Evolutionary conservation across 2,113 vertebrate genomes (phyloP), one percentile per base, ranked within the genome.

Genomic region (Hiodon tergisus): DNA sequence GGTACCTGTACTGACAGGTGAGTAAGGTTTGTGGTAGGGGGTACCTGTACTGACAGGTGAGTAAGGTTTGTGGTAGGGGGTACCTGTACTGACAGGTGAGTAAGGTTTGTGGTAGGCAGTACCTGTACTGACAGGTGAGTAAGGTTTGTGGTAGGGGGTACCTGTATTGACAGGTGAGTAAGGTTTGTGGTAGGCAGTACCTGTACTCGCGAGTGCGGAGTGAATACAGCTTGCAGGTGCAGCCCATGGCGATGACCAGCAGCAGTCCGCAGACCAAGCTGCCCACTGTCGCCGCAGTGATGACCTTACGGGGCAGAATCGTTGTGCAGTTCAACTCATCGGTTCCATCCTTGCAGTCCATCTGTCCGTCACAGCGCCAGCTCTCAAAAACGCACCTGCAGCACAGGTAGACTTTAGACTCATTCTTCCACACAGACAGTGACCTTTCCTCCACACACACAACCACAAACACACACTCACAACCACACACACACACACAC

Each of bases 341-440:
- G 0, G 92, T 94, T 14, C 90, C 90, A 0, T 96, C 95, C 0
- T 93, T 91, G 13, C 95, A 96, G 84, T 96, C 94, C 2, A 92
- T 88, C 85, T 96, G 95, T 13, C 94, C 93, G 0, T 96, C 95
- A 2, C 95, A 96, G 52, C 93, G 93, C 95, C 95, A 96, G 2
- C 92, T 95, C 86, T 96, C 95, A 58, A 94, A 96, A 69, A 96
- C 91, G 55, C 95, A 96, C 85, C 94, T 95, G 85, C 60, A 60
- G 50, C 63, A 57, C 8, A 75, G 47, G n/a, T 47, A 51, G n/a
- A 9, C 11, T 31, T 11, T 4, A 0, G 50, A 2, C 55, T 58
- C 16, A 47, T 13, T 31, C 54, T 58, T 47, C 9, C 55, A n/a
- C 17, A 9, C 7, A 31, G 7, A 62, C 75, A 78, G 55, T 61